Percentiles rank a stretch among this genome's conserved stretches.
These are phyloP conservation scores for Drosophila falleni DNA, from an alignment of 2,888 invertebrate species.

Conservation along the genomic window DNA sequence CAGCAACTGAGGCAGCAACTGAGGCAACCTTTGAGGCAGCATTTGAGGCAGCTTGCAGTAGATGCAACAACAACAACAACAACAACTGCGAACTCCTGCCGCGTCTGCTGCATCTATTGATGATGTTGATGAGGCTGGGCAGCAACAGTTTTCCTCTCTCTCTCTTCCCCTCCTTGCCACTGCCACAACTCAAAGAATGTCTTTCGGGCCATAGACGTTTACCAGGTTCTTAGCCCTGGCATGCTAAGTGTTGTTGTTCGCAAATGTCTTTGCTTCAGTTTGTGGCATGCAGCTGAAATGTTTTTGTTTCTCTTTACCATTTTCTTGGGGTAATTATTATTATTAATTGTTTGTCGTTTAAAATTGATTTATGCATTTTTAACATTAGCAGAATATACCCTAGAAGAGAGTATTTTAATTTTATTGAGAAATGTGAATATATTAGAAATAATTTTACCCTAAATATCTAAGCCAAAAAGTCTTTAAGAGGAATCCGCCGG, in stretches of 20 bases:
- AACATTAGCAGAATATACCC: neutral
- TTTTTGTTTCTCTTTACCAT: slow-evolving; percentile 24
- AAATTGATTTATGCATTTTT: slow-evolving; percentile 31
- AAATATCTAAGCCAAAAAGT: too few species aligned
- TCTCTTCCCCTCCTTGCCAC: neutral
- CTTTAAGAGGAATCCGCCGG: too few species aligned
- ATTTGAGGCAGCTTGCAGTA: slow-evolving; percentile 43
- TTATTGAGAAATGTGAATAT: neutral
- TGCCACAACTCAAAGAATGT: slow-evolving; percentile 40
- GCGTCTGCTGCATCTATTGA: slow-evolving; percentile 67
- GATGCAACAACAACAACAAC: slow-evolving; percentile 63
- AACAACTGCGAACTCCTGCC: slow-evolving; percentile 39
- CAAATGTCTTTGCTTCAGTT: slow-evolving; percentile 46
- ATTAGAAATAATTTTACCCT: too few species aligned
- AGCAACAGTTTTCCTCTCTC: slow-evolving; percentile 13
- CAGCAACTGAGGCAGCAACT: slow-evolving; percentile 26
- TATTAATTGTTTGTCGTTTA: slow-evolving; percentile 27
- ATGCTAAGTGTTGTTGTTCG: slow-evolving; percentile 65
- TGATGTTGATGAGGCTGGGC: slow-evolving; percentile 67
- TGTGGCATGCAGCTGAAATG: slow-evolving; percentile 32
- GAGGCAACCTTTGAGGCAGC: slow-evolving; percentile 31
- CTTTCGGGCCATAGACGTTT: slow-evolving; percentile 36
- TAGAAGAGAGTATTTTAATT: neutral
- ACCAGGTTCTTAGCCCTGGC: slow-evolving; percentile 47
- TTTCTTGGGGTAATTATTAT: slow-evolving; percentile 38